phyloP scores from a whole-genome alignment of 1,140 invertebrate genomes.

The Drosophila sulfurigaster region DNA sequence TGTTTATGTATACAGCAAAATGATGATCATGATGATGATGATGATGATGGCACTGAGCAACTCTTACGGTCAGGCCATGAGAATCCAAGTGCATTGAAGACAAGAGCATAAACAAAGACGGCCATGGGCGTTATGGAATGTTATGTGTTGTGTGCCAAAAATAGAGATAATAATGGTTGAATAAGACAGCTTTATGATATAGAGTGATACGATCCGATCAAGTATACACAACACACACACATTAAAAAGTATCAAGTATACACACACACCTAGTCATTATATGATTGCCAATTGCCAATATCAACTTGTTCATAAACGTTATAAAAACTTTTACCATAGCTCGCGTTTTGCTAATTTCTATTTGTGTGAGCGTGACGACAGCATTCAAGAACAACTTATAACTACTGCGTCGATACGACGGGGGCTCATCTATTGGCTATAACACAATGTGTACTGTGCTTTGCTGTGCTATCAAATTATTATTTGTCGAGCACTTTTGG shows the following conservation, averaged over 20 bases:
- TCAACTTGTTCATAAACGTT: constrained; percentile 1
- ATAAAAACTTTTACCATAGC: constrained; percentile 7
- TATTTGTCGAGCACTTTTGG: constrained; percentile 33
- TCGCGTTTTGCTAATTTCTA: constrained; percentile 20
- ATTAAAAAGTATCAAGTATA: background rate
- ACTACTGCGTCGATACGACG: background rate
- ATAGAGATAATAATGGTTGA: constrained; percentile 31
- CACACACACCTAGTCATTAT: background rate
- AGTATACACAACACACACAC: background rate
- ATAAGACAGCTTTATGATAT: constrained; percentile 17
- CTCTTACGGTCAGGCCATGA: constrained; percentile 55
- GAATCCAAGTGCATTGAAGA: constrained; percentile 56
- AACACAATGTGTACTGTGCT: constrained; percentile 29
- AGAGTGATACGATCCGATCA: constrained; percentile 7
- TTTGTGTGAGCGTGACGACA: constrained; percentile 53
- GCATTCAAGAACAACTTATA: constrained; percentile 29
- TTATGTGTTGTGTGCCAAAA: constrained; percentile 24
- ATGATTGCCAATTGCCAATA: constrained; percentile 13
- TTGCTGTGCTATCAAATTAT: constrained; percentile 34
- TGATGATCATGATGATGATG: too few species aligned
- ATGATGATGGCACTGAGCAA: constrained; percentile 52
- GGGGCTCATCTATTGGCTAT: constrained; percentile 55
- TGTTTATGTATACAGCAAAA: constrained; percentile 31
- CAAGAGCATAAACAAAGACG: constrained; percentile 51
- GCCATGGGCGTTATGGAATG: constrained; percentile 42